Base-by-base conservation (phyloP, 2,113 vertebrate genomes). In the Sylvia atricapilla region DNA sequence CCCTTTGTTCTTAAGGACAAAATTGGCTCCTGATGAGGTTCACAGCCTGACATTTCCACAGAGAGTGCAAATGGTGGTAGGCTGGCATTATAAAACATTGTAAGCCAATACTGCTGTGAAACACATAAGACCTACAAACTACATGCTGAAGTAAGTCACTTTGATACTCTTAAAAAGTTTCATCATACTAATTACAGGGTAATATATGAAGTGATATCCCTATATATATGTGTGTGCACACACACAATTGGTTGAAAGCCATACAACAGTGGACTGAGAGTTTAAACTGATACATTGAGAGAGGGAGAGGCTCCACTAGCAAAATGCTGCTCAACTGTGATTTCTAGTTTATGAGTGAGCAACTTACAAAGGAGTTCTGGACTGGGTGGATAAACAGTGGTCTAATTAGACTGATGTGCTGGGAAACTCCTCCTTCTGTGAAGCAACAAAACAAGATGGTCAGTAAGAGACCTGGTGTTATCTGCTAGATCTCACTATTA, bases 361-460 rank as follows among this genome's bases (percentile, higher is more conserved):
- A 85, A 93, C 97, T 97, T 92, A 97, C 92, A 87, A 72, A 93
- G 92, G 50, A 87, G 90, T 31, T 94, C 68, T 94, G 88, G 59
- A 35, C 62, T 69, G 74, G 85, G 41, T 74, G 91, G 73, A 90
- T 70, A 94, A 94, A 83, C 46, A 82, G 75, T 39, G 64, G 43
- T 69, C 47, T 86, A 77, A 83, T 77, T 82, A 82, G 60, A 76
- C 53, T 62, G 77, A 64, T 84, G 84, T 44, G 78, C 78, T 72
- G 87, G 60, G 70, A 89, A 94, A 78, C 41, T 93, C 70, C 79
- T 97, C 93, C 82, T 97, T 97, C 97, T 97, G 96, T 81, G 87
- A 95, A 93, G 87, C 69, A 91, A 73, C 66, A 91, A 92, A 93
- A 85, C 22, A 85, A 64, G 50, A 69, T n/a, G 31, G 69, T 86